Base-by-base conservation (phyloP, 2,797 vertebrate genomes). In the Ataeniobius toweri region DNA sequence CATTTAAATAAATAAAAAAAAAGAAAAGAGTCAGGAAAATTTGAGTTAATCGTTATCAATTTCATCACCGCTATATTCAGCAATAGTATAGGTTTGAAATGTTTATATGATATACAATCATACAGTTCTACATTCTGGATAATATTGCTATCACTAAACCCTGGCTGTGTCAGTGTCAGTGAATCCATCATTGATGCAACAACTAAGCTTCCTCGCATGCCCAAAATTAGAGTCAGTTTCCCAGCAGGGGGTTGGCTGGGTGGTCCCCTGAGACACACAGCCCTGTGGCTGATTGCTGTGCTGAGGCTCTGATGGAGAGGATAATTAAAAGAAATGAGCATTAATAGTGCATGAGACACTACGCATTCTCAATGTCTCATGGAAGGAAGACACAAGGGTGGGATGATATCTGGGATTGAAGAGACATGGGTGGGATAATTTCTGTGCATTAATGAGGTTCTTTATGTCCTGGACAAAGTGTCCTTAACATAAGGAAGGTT, bases 291-390 rank as follows among this genome's bases (percentile, higher is more conserved):
- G 85, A 91, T 89, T 86, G 86, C 85, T 65, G 79, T 81, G 81
- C 88, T 75, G 84, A 89, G 55, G 82, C 83, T 87, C 90, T 93
- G 89, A 92, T 92, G 91, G 85, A 89, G 88, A 88, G 84, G 88
- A 85, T 94, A 91, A 94, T 94, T 91, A 92, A 91, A 88, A 82
- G 86, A 88, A 84, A 91, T 83, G 78, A 78, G 81, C 85, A 91
- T 94, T 91, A 92, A 94, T 92, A 91, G 84, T 91, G 73, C 79
- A 93, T 91, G 85, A 92, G 81, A 74, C 81, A 22, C 24, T 70
- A 69, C 59, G 71, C 67, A 46, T 41, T 39, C 36, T 12, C 36
- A 36, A 0, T 36, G 36, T 36, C 36, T 36, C 20, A 5, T n/a
- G 65, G 39, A 68, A 69, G 67, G 41, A 44, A 46, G 41, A 46